These are phyloP conservation scores for Napeogenes sylphis DNA, from an alignment of 2,888 invertebrate genomes.

Conservation along the genomic window DNA sequence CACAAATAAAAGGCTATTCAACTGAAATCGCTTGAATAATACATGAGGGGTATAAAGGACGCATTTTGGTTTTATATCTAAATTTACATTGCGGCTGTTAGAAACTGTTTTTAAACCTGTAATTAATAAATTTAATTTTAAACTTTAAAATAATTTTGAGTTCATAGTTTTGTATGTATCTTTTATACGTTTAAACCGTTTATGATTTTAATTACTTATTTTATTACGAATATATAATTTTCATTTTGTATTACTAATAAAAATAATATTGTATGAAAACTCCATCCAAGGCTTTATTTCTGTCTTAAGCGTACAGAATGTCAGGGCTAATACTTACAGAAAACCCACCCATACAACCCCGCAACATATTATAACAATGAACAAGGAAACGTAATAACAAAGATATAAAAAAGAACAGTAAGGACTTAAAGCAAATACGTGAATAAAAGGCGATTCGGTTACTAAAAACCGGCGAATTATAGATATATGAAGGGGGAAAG, in stretches of 20 bases:
- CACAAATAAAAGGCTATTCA: conserved; percentile 46
- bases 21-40: conserved; percentile 57
- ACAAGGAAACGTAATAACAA: conserved; percentile 46
- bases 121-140: not conserved
- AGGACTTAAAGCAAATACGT: conserved; percentile 47
- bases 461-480: conserved; percentile 48
- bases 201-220: no score
- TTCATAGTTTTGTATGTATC: no score
- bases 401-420: conserved; percentile 60
- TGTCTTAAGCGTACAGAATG: no score
- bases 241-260: no score
- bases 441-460: conserved; percentile 49
- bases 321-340: not conserved
- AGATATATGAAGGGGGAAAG: conserved; percentile 37
- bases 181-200: no score
- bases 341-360: conserved; percentile 21
- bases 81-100: conserved; percentile 42
- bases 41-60: conserved; percentile 51
- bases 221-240: no score
- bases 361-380: conserved; percentile 34
- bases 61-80: conserved; percentile 43
- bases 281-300: no score
- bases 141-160: no score
- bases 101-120: conserved; percentile 28
- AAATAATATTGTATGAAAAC: no score